Percentiles rank a stretch among this genome's conserved stretches.
Evolutionary conservation across 2,113 vertebrate genomes (phyloP).

Genomic region (Zootoca vivipara): DNA sequence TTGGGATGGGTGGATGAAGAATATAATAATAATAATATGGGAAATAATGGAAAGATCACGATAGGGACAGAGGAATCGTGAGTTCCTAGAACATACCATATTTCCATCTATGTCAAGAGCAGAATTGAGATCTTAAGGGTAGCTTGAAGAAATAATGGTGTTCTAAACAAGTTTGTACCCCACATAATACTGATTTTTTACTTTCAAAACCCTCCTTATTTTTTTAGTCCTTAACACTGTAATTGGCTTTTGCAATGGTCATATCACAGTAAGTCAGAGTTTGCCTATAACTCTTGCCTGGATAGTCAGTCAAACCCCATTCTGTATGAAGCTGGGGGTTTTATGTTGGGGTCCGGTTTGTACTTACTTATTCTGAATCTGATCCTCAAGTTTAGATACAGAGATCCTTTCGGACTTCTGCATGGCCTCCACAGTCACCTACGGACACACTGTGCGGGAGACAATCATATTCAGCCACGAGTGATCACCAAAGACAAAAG

Average conservation of each 20-base stretch:
- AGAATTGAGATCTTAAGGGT: not conserved
- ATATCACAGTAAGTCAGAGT: not conserved
- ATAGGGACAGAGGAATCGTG: not conserved
- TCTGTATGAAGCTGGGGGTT: too few species aligned
- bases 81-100: not conserved
- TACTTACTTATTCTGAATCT: not conserved
- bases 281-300: not conserved
- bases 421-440: not conserved
- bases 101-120: not conserved
- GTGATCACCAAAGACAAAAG: too few species aligned
- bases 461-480: too few species aligned
- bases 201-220: too few species aligned
- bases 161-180: not conserved
- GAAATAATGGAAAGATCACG: not conserved
- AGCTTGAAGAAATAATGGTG: not conserved
- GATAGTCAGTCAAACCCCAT: not conserved
- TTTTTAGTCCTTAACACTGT: not conserved
- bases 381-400: not conserved
- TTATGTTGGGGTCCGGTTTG: too few species aligned
- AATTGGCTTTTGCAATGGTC: not conserved
- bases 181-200: too few species aligned
- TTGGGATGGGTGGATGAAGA: not conserved
- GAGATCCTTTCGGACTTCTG: not conserved
- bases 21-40: too few species aligned
- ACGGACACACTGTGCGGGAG: too few species aligned